Base-by-base conservation (phyloP, 2,888 invertebrate genomes). In the Rhamphomyia laevipes region DNA sequence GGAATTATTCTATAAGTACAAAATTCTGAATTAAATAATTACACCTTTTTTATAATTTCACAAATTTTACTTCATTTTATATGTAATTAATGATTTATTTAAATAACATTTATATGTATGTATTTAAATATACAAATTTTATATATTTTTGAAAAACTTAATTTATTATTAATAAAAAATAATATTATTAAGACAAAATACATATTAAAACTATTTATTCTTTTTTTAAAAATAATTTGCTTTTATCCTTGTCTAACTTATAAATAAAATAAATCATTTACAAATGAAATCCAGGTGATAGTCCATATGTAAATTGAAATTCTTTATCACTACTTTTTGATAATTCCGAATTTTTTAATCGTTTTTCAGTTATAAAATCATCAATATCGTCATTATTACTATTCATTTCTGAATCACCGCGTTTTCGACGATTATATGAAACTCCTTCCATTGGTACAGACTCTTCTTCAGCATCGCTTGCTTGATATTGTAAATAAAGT, bases 401-500 rank as follows among this genome's bases (percentile, higher is more conserved):
- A 6, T 58, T 27, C 64, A 64, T 62, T 55, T 68, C 68, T 1
- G 67, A 68, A 51, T 68, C 69, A 37, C 63, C 59, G 12, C 67
- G 65, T 48, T 68, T 67, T 1, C 67, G 61, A 5, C 56, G 52
- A n/a, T 40, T 6, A 17, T 7, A 6, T 41, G 31, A 11, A 50
- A 46, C 53, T 46, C 47, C 48, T 13, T 15, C 18, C 23, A 12
- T 35, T 38, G 4, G 10, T 30, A 7, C 12, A 13, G 2, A 35
- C 40, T 65, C 64, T 37, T 59, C 55, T 40, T 68, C 65, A 16
- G 59, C 61, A 33, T 61, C 59, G 46, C 60, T 61, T n/a, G 72
- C 68, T 56, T 73, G 67, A 61, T 76, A 77, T 48, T 74, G 69
- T 43, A 74, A 63, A 60, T 78, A 76, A 45, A 73, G 60, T 13